Conservation (phyloP, 2,113 vertebrate species). For the Ophthalmolycus amberensis region DNA sequence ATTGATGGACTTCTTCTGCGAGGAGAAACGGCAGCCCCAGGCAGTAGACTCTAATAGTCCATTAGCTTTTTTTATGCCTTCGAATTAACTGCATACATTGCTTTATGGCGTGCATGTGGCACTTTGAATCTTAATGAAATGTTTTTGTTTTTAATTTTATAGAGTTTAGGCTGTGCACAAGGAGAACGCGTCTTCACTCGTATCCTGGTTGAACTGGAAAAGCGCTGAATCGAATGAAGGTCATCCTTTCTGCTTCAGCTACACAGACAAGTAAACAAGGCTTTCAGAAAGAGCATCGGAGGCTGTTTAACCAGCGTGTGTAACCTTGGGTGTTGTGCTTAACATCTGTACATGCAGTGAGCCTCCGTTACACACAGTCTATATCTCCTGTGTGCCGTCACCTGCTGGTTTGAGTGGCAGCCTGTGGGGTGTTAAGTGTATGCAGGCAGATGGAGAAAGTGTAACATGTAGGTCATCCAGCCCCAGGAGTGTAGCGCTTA, state of each 20-base stretch:
- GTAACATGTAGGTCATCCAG: conserved; percentile 72
- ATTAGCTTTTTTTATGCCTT: conserved; percentile 77
- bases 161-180: conserved; percentile 43
- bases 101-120: conserved; percentile 64
- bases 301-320: conserved; percentile 28
- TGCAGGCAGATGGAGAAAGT: conserved; percentile 64
- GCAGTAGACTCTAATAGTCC: conserved; percentile 71
- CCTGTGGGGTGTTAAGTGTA: conserved; percentile 61
- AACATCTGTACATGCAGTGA: conserved; percentile 50
- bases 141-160: conserved; percentile 71
- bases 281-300: conserved; percentile 42
- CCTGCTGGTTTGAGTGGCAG: conserved; percentile 75
- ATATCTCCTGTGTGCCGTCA: conserved; percentile 28
- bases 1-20: conserved; percentile 71
- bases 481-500: conserved; percentile 50
- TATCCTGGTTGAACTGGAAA: conserved; percentile 17
- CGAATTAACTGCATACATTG: conserved; percentile 74
- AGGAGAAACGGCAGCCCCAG: conserved; percentile 64
- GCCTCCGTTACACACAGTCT: conserved; percentile 1
- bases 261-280: conserved; percentile 34
- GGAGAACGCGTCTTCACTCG: conserved; percentile 6
- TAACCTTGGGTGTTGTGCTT: conserved; percentile 61
- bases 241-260: conserved; percentile 38
- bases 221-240: conserved; percentile 28
- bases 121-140: conserved; percentile 74